Evolutionary conservation across 1,140 invertebrate species (phyloP).

Genomic region (Drosophila parvula): DNA sequence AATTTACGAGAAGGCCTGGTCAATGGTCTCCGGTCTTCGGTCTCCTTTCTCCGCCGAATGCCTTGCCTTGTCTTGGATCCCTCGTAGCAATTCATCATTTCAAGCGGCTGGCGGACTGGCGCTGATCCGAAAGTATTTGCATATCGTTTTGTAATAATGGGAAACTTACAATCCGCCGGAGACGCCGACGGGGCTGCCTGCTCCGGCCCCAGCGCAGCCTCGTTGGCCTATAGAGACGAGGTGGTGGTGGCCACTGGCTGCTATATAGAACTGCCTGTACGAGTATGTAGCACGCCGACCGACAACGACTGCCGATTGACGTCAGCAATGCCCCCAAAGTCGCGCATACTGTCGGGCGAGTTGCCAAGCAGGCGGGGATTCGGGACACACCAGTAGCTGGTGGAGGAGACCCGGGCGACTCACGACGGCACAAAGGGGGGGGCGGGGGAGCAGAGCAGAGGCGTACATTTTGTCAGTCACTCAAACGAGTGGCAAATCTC

Average conservation of each 20-base stretch:
- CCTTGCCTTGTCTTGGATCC: constrained; percentile 4
- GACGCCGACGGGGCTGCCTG: constrained; percentile 73
- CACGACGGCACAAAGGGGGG: too few relatives aligned
- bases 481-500: constrained; percentile 59
- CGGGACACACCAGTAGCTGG: constrained; percentile 45
- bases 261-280: constrained; percentile 39
- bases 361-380: constrained; percentile 65
- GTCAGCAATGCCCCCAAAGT: constrained; percentile 83
- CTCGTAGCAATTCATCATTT: constrained; percentile 45
- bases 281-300: constrained; percentile 71
- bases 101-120: constrained; percentile 5
- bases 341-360: constrained; percentile 65
- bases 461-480: constrained; percentile 73
- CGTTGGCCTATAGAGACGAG: constrained; percentile 35
- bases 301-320: constrained; percentile 79
- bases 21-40: constrained; percentile 37
- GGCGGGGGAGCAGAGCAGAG: constrained; percentile 26
- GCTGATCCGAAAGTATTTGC: constrained; percentile 45
- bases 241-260: constrained; percentile 16
- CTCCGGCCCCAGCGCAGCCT: constrained; percentile 43
- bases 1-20: constrained; percentile 13
- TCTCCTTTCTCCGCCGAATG: constrained; percentile 10
- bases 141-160: constrained; percentile 49
- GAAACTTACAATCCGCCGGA: constrained; percentile 51
- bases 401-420: constrained; percentile 14